Conservation (phyloP, 2,888 invertebrate species). For the Trichogramma evanescens region DNA sequence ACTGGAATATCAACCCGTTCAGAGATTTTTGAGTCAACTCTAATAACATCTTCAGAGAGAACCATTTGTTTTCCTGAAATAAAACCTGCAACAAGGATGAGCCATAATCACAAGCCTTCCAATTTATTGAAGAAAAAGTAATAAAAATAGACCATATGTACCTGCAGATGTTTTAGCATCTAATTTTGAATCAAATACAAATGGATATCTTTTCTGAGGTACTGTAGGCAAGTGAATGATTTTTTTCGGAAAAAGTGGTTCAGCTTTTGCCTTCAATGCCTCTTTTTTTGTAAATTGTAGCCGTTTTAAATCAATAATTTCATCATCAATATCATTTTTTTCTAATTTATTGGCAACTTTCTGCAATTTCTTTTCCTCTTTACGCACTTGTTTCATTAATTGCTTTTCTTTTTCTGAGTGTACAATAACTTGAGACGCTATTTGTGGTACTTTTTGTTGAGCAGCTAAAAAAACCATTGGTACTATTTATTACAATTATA, state of each 20-base stretch:
- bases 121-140: conserved; percentile 3
- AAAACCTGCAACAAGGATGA: conserved; percentile 53
- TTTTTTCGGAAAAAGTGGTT: conserved; percentile 49
- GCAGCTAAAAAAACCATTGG: conserved; percentile 32
- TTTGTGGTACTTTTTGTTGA: conserved; percentile 53
- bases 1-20: conserved; percentile 84
- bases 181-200: conserved; percentile 77
- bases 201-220: conserved; percentile 64
- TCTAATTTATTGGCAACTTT: conserved; percentile 48
- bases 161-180: conserved; percentile 62
- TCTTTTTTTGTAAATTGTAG: conserved; percentile 52
- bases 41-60: conserved; percentile 71
- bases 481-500: background rate
- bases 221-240: conserved; percentile 34
- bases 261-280: conserved; percentile 46
- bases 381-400: conserved; percentile 67
- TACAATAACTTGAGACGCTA: conserved; percentile 75
- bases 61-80: conserved; percentile 71
- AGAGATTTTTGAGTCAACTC: conserved; percentile 65
- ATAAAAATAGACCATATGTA: conserved; percentile 30
- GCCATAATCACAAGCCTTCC: background rate
- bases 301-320: conserved; percentile 51
- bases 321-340: conserved; percentile 45
- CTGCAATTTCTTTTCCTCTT: conserved; percentile 73
- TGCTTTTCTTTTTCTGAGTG: conserved; percentile 78